These are phyloP conservation scores for Macrophya alboannulata DNA, from an alignment of 2,888 invertebrate genomes.

Conservation along the genomic window DNA sequence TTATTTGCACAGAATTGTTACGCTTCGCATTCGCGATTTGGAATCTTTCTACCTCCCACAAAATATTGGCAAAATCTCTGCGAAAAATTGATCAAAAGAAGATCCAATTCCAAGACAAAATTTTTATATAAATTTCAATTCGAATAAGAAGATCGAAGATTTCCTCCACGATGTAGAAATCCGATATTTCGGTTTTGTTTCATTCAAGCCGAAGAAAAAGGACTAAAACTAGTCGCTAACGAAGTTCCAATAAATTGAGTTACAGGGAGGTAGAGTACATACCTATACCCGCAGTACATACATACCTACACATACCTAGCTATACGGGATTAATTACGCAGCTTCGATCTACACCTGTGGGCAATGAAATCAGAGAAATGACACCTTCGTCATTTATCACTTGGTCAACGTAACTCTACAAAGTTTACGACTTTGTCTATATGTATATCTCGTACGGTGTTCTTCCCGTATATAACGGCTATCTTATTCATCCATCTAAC, in stretches of 20 bases:
- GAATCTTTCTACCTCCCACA: no score
- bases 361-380: conserved; percentile 43
- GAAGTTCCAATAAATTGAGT: background rate
- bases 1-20: background rate
- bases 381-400: conserved; percentile 44
- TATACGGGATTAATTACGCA: background rate
- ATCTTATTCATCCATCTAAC: background rate
- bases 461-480: background rate
- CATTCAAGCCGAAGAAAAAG: no score
- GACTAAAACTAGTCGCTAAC: background rate
- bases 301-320: no score
- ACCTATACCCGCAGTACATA: no score
- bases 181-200: no score
- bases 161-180: no score
- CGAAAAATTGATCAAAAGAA: background rate
- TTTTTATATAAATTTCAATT: no score
- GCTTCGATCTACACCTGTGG: conserved; percentile 1
- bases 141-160: no score
- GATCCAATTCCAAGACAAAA: no score
- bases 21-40: no score
- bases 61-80: no score
- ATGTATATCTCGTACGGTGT: background rate
- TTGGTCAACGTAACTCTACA: conserved; percentile 12
- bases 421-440: background rate
- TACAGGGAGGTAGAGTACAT: background rate